A percentile compares a stretch with the other conserved stretches of the same genome.
Evolutionary conservation across 2,888 invertebrate species (phyloP).

Genomic region (Cynaeus angustus): DNA sequence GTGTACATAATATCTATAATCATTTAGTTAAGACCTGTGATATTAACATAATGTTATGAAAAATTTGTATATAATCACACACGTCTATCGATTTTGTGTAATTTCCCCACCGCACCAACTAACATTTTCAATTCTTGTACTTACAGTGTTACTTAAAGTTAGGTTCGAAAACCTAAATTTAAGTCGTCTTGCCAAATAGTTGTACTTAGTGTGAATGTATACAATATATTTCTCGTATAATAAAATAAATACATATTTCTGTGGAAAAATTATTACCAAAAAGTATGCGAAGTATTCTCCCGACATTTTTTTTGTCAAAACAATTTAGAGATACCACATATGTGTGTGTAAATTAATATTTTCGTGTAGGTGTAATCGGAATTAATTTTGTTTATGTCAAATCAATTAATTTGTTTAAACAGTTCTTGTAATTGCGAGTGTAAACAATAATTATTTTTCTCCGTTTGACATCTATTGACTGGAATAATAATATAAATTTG

Average conservation of each 20-base stretch:
- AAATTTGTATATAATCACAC: conserved; percentile 50
- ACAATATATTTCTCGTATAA: conserved; percentile 47
- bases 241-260: conserved; percentile 19
- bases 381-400: too few species aligned
- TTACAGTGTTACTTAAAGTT: conserved; percentile 30
- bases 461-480: too few species aligned
- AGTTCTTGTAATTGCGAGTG: too few species aligned
- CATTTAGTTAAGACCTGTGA: conserved; percentile 60
- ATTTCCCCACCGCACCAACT: conserved; percentile 42
- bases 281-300: too few species aligned
- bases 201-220: conserved; percentile 44
- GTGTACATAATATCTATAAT: conserved; percentile 51
- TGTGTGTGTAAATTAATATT: too few species aligned
- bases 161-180: conserved; percentile 35
- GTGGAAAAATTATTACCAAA: too few species aligned
- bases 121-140: conserved; percentile 18
- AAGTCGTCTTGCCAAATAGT: conserved; percentile 39
- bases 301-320: too few species aligned
- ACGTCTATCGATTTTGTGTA: conserved; percentile 41
- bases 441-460: too few species aligned
- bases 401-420: too few species aligned
- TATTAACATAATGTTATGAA: conserved; percentile 59
- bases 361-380: too few species aligned
- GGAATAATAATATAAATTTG: too few species aligned
- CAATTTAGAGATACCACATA: too few species aligned